phyloP scores from a whole-genome alignment of 2,888 invertebrate species.

The Drosophila borborema region DNA sequence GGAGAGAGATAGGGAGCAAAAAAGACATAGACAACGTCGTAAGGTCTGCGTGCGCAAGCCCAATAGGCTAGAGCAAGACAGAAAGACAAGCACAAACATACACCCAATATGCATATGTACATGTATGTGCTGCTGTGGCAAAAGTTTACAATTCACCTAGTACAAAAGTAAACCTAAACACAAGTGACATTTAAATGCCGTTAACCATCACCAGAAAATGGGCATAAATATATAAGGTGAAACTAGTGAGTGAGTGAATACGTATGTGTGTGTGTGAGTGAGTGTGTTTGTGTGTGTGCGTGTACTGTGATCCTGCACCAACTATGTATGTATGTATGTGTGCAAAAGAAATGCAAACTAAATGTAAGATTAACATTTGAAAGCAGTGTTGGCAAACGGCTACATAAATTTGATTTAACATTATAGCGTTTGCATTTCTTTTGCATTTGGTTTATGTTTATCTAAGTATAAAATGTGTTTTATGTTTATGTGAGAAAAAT shows the following conservation, averaged over 20 bases:
- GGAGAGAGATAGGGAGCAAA: conserved; percentile 2
- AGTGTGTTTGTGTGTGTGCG: conserved; percentile 5
- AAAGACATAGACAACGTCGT: conserved; percentile 19
- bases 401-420: neutral
- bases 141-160: conserved; percentile 25
- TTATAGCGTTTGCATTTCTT: conserved; percentile 26
- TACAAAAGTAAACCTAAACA: conserved; percentile 29
- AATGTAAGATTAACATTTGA: conserved; percentile 8
- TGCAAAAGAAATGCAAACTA: conserved; percentile 35
- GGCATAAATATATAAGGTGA: conserved; percentile 34
- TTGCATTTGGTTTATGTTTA: conserved; percentile 12
- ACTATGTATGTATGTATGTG: conserved; percentile 12
- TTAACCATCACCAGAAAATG: conserved; percentile 53
- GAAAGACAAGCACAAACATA: conserved; percentile 10
- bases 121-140: neutral
- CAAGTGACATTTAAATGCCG: conserved; percentile 38
- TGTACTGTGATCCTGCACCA: conserved; percentile 36
- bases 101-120: conserved; percentile 3
- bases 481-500: neutral
- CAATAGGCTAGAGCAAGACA: conserved; percentile 25
- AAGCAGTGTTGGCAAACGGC: conserved; percentile 1
- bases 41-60: conserved; percentile 13
- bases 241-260: conserved; percentile 26
- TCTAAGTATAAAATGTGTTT: neutral
- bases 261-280: conserved; percentile 11